A percentile compares a stretch with the other conserved stretches of the same genome.
Evolutionary conservation across 2,113 vertebrate species (phyloP).

Genomic region (Bothrops jararaca): DNA sequence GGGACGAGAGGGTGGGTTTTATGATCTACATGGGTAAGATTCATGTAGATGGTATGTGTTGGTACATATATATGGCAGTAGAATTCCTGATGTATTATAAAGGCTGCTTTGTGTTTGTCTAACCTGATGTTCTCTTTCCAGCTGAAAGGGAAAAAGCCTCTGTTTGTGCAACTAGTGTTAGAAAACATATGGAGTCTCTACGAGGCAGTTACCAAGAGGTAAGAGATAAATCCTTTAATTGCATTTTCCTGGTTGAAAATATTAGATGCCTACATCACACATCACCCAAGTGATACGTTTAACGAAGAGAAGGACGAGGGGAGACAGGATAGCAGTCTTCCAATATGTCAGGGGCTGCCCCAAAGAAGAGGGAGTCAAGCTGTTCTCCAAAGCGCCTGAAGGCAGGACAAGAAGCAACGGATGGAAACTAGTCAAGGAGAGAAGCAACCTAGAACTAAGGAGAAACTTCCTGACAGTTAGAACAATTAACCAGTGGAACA

Average conservation of each 20-base stretch:
- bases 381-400: too few relatives aligned
- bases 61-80: neutral
- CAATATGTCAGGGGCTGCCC: too few relatives aligned
- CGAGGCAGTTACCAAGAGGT: conserved; percentile 92
- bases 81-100: neutral
- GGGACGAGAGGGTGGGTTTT: neutral
- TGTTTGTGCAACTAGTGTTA: conserved; percentile 95
- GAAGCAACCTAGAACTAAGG: too few relatives aligned
- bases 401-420: too few relatives aligned
- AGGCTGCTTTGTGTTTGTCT: neutral
- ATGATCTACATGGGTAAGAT: neutral
- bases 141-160: conserved; percentile 93
- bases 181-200: conserved; percentile 98
- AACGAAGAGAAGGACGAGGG: too few relatives aligned
- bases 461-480: too few relatives aligned
- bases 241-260: neutral
- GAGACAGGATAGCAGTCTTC: too few relatives aligned
- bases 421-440: too few relatives aligned
- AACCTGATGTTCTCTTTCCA: conserved; percentile 53
- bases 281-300: too few relatives aligned
- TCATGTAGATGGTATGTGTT: too few relatives aligned
- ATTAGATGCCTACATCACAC: neutral
- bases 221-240: conserved; percentile 34
- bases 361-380: too few relatives aligned
- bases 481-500: too few relatives aligned